Conservation (phyloP, 2,797 vertebrate genomes). For the Microctenopoma steveboyesi region DNA sequence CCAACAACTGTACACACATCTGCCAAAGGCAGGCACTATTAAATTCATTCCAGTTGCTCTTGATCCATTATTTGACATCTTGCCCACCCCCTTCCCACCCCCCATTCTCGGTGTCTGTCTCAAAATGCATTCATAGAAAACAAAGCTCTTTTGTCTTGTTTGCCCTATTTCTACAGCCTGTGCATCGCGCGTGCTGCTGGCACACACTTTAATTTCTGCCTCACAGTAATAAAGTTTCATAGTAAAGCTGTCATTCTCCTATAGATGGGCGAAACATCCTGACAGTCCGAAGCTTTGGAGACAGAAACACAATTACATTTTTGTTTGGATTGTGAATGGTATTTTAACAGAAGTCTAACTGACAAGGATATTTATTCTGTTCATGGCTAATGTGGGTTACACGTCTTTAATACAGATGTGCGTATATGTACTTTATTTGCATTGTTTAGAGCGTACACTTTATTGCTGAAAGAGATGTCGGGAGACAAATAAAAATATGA, state of each 20-base stretch:
- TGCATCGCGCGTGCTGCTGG: conserved; percentile 41
- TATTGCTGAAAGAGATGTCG: conserved; percentile 7
- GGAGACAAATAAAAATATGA: too few species aligned
- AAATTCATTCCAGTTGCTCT: conserved; percentile 46
- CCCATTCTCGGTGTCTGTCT: conserved; percentile 41
- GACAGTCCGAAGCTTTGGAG: conserved; percentile 36
- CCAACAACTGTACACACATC: conserved; percentile 57
- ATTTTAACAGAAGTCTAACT: conserved; percentile 12
- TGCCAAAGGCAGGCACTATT: conserved; percentile 71
- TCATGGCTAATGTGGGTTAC: conserved; percentile 3
- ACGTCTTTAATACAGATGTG: neutral
- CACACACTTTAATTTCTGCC: conserved; percentile 69
- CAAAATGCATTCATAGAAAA: conserved; percentile 56
- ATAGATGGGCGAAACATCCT: conserved; percentile 33
- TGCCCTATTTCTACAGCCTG: conserved; percentile 58
- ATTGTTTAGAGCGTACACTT: conserved; percentile 11
- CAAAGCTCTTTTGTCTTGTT: conserved; percentile 68
- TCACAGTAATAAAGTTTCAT: conserved; percentile 64
- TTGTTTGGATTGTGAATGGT: conserved; percentile 18
- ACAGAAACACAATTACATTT: conserved; percentile 54
- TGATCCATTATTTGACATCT: conserved; percentile 64
- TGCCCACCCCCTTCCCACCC: conserved; percentile 33
- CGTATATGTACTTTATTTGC: conserved; percentile 11
- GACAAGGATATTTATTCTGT: conserved; percentile 13
- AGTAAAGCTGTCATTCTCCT: conserved; percentile 62